Evolutionary conservation across 2,113 vertebrate species (phyloP), one percentile per base, ranked within the genome.

Genomic region (Brachyhypopomus occidentalis): DNA sequence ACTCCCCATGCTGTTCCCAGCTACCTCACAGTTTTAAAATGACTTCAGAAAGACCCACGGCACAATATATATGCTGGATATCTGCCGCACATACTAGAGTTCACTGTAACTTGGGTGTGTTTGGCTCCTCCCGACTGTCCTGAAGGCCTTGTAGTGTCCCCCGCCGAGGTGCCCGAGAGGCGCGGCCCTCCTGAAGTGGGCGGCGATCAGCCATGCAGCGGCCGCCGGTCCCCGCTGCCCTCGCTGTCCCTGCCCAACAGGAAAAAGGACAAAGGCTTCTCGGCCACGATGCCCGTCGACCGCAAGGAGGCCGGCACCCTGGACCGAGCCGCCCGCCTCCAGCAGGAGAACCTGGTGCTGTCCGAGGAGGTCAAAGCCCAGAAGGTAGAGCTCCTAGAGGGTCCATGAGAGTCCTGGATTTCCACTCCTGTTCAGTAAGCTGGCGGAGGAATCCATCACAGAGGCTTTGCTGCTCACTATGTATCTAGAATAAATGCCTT

Each of bases 311-410:
- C 85, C 34, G 90, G 80, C 6, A 25, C 81, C 41, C 79, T 86
- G 19, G 93, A 96, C 70, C 90, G 90, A 77, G 84, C 77, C 16
- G 84, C 75, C 22, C 92, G 88, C 12, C 90, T 96, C 20, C 92
- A 95, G 78, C 94, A 96, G 59, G 95, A 97, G 81, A 92, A 95
- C 58, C 83, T 94, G 84, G 90, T 85, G 0, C 92, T 97, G 78
- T 89, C 89, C 2, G 92, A 95, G 72, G 96, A 99, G 86, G 89
- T 98, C 77, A 94, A 95, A 83, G 93, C 95, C 76, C 97, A 99
- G 89, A 99, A 97, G 96, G 97, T 98, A 41, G 90, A 89, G 23
- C 45, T 69, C 41, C 60, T 1, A 45, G 63, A 75, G 27, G 66
- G 34, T 38, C 38, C 34, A 2, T 7, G 38, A 69, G 14, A 64